A percentile compares a stretch with the other conserved stretches of the same genome.
Evolutionary conservation across 2,797 vertebrate genomes (phyloP).

Genomic region (Lacerta bilineata): DNA sequence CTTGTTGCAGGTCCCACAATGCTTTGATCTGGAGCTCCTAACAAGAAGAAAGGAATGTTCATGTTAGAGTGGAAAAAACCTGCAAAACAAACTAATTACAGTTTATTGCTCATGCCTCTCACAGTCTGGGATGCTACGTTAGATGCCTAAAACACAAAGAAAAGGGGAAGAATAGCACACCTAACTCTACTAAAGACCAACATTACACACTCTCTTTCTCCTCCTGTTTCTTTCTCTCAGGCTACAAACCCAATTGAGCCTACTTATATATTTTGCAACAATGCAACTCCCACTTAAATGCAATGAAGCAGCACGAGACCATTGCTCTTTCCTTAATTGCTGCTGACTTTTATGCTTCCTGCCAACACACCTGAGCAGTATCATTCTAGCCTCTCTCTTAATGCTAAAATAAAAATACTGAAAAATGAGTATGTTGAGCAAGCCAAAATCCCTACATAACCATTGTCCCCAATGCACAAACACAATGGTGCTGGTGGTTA

Average conservation of each 20-base stretch:
- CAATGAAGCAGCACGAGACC: neutral
- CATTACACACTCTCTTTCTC: neutral
- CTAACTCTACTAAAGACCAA: neutral
- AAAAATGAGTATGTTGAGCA: neutral
- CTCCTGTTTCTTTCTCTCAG: neutral
- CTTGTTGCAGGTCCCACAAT: constrained; percentile 97
- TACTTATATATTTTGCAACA: neutral
- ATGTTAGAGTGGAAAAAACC: neutral
- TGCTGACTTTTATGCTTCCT: neutral
- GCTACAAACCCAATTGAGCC: neutral
- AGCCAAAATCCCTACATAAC: neutral
- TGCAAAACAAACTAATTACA: neutral
- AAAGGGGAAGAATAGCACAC: neutral
- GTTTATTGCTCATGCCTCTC: no score
- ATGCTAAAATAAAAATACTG: neutral
- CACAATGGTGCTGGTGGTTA: neutral
- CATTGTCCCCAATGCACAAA: neutral
- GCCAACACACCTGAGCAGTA: neutral
- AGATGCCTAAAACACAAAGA: neutral
- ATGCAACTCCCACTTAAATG: neutral
- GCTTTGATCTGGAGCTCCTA: constrained; percentile 94
- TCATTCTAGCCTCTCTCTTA: neutral
- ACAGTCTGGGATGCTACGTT: neutral
- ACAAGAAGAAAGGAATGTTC: constrained; percentile 71
- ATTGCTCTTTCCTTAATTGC: neutral